phyloP scores from a whole-genome alignment of 2,113 vertebrate species.

The Eulemur rufifrons region DNA sequence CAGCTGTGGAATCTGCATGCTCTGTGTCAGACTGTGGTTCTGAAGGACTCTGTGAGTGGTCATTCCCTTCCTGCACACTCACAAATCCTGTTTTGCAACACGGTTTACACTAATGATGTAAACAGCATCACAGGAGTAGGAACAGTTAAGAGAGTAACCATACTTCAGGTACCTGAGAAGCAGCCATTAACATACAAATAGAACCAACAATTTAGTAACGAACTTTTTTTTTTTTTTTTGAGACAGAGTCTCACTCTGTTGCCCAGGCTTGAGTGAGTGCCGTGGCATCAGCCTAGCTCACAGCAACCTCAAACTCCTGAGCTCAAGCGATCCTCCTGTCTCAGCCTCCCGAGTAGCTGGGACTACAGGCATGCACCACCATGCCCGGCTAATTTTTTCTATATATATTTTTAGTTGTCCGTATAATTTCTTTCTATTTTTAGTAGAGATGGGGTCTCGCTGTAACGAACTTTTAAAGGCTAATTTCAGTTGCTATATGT shows the following conservation, averaged over 20 bases:
- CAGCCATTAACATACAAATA: background rate
- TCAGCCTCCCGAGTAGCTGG: too few relatives aligned
- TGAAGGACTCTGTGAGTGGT: background rate
- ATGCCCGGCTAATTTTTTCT: too few relatives aligned
- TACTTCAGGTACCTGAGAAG: background rate
- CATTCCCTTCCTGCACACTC: background rate
- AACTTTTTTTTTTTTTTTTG: too few relatives aligned
- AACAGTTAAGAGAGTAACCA: background rate
- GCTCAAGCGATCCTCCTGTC: too few relatives aligned
- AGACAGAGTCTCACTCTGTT: too few relatives aligned
- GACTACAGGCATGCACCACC: too few relatives aligned
- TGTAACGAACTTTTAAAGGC: conserved; percentile 17
- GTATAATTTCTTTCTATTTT: too few relatives aligned
- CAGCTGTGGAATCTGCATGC: background rate
- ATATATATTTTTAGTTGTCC: too few relatives aligned
- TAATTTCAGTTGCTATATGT: background rate
- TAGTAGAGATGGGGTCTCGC: too few relatives aligned
- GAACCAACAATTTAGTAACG: background rate
- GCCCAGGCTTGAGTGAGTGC: too few relatives aligned
- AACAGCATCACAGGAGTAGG: background rate
- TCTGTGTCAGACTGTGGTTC: background rate
- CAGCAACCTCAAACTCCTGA: too few relatives aligned
- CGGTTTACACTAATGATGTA: background rate
- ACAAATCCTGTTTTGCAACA: background rate
- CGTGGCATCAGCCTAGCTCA: too few relatives aligned